Evolutionary conservation across 2,888 invertebrate genomes (phyloP).

Genomic region (Melanophora roralis): DNA sequence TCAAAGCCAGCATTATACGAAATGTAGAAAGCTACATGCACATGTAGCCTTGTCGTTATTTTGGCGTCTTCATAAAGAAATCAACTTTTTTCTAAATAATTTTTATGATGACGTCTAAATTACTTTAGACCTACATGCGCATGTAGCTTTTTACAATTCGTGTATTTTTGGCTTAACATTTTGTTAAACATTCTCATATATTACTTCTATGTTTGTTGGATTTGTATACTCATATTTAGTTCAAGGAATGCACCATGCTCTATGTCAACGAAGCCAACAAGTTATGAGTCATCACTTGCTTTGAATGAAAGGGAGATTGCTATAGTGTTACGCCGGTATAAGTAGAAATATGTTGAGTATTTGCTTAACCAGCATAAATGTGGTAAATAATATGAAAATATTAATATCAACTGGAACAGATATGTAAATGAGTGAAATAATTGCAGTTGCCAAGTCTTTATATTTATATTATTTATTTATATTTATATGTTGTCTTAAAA

Average conservation of each 20-base stretch:
- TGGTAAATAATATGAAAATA: slow-evolving; percentile 48
- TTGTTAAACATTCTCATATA: slow-evolving; percentile 25
- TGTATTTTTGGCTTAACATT: slow-evolving; percentile 14
- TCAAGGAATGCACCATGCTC: slow-evolving; percentile 51
- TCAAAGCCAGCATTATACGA: too few relatives aligned
- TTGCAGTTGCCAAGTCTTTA: too few relatives aligned
- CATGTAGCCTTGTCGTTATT: too few relatives aligned
- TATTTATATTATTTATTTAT: too few relatives aligned
- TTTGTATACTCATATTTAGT: background rate
- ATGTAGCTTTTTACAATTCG: too few relatives aligned
- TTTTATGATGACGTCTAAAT: too few relatives aligned
- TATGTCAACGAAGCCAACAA: slow-evolving; percentile 53
- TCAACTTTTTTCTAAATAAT: too few relatives aligned
- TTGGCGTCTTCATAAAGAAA: too few relatives aligned
- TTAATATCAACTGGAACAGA: background rate
- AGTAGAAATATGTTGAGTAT: slow-evolving; percentile 33
- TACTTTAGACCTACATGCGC: too few relatives aligned
- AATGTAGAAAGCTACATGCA: too few relatives aligned
- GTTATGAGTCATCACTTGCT: slow-evolving; percentile 57
- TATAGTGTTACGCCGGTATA: background rate
- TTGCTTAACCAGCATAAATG: slow-evolving; percentile 58
- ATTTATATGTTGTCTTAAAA: too few relatives aligned
- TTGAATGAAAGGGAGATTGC: slow-evolving; percentile 21
- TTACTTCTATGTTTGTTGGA: too few relatives aligned
- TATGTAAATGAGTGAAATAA: background rate